A percentile compares a stretch with the other conserved stretches of the same genome.
These are phyloP conservation scores for Tanytarsus gracilentus DNA, from an alignment of 2,888 invertebrate species.

Conservation along the genomic window DNA sequence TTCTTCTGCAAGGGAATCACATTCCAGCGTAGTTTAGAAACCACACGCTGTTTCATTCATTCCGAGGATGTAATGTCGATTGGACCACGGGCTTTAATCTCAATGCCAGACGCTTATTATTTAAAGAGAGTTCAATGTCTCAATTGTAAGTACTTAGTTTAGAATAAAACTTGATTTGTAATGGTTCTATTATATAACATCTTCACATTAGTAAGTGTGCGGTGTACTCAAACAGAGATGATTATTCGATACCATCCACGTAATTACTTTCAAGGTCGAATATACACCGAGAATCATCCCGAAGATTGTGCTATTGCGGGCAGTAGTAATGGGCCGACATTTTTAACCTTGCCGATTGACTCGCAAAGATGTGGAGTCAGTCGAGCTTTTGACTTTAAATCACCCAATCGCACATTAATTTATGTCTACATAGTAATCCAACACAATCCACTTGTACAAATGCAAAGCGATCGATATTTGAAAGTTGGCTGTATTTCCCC, in stretches of 20 bases:
- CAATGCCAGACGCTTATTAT: slow-evolving; percentile 54
- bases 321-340: slow-evolving; percentile 36
- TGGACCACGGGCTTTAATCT: slow-evolving; percentile 60
- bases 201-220: slow-evolving; percentile 58
- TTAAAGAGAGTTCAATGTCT: slow-evolving; percentile 74
- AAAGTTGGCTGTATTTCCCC: slow-evolving; percentile 68
- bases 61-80: slow-evolving; percentile 73
- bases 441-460: slow-evolving; percentile 75
- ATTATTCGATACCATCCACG: slow-evolving; percentile 56
- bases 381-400: slow-evolving; percentile 40
- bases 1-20: slow-evolving; percentile 70
- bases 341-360: slow-evolving; percentile 39
- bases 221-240: slow-evolving; percentile 63
- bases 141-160: slow-evolving; percentile 54
- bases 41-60: slow-evolving; percentile 57
- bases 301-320: slow-evolving; percentile 54
- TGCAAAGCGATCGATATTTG: slow-evolving; percentile 72
- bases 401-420: slow-evolving; percentile 54
- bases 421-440: slow-evolving; percentile 71
- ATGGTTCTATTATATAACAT: slow-evolving; percentile 14
- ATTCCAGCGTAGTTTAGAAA: slow-evolving; percentile 33
- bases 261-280: slow-evolving; percentile 56
- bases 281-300: slow-evolving; percentile 73
- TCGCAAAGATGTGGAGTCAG: slow-evolving; percentile 38
- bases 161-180: slow-evolving; percentile 23